phyloP scores from a whole-genome alignment of 1,140 invertebrate species.

The Drosophila tristis region DNA sequence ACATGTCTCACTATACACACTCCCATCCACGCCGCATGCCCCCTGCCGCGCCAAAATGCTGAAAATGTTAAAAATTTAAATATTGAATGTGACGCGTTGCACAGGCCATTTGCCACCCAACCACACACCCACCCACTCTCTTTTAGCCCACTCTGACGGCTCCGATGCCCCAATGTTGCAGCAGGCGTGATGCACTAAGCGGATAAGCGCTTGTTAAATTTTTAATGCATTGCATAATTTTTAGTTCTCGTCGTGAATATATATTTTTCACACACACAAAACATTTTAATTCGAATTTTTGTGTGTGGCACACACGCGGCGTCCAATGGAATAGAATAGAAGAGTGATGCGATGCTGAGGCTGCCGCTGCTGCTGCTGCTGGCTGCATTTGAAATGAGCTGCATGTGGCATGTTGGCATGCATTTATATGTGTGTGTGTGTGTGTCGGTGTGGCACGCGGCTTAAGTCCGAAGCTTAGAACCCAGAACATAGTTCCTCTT shows the following conservation, averaged over 20 bases:
- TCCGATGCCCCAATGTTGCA: conserved; percentile 30
- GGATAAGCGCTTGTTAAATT: conserved; percentile 82
- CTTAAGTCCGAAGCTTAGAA: conserved; percentile 41
- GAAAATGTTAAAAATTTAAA: conserved; percentile 78
- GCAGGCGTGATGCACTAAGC: conserved; percentile 68
- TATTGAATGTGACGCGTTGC: conserved; percentile 68
- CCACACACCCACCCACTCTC: not conserved
- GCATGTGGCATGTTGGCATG: conserved; percentile 44
- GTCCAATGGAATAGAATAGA: not conserved
- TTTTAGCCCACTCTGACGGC: not conserved
- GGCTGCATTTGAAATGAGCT: conserved; percentile 54
- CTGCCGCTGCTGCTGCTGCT: conserved; percentile 31
- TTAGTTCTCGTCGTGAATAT: conserved; percentile 55
- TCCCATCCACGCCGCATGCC: too few species aligned
- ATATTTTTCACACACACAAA: conserved; percentile 51
- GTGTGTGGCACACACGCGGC: conserved; percentile 1
- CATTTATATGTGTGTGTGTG: too few species aligned
- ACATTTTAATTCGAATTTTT: conserved; percentile 63
- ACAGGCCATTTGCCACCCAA: not conserved
- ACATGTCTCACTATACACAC: not conserved
- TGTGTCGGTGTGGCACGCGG: not conserved
- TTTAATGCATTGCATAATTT: conserved; percentile 82
- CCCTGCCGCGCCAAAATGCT: conserved; percentile 16
- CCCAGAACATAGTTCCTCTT: not conserved
- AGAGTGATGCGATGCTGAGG: too few species aligned